These are phyloP conservation scores for Macrotus californicus DNA, from an alignment of 2,113 vertebrate species.

Conservation along the genomic window DNA sequence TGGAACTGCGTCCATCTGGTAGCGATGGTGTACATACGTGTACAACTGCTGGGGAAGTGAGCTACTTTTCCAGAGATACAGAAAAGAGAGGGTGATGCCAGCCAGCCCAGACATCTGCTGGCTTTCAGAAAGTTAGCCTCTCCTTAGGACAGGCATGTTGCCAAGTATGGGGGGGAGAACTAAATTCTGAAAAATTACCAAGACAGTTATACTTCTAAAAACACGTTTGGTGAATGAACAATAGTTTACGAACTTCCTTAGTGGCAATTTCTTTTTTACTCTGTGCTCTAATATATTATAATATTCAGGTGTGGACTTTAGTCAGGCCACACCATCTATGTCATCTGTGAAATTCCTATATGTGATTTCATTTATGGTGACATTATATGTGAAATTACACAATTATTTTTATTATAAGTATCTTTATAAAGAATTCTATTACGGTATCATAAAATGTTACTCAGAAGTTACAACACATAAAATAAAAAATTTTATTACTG, in stretches of 20 bases:
- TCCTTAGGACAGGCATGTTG: background rate
- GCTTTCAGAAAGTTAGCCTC: background rate
- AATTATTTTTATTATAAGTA: slow-evolving; percentile 31
- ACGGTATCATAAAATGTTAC: background rate
- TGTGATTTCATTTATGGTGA: background rate
- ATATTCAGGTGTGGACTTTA: background rate
- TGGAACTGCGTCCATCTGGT: background rate
- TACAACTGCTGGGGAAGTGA: background rate
- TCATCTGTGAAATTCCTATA: background rate
- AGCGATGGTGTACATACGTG: background rate
- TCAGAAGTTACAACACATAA: slow-evolving; percentile 15
- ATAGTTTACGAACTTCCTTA: background rate
- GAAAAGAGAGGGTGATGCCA: background rate
- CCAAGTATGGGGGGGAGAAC: background rate
- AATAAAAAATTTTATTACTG: background rate
- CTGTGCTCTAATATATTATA: background rate
- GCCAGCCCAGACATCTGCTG: background rate
- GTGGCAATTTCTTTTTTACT: background rate
- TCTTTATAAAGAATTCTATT: background rate
- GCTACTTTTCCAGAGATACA: background rate
- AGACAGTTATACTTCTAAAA: background rate
- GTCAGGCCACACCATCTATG: background rate
- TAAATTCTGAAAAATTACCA: slow-evolving; percentile 4
- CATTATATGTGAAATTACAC: background rate
- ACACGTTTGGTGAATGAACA: background rate